Evolutionary conservation across 2,888 invertebrate genomes (phyloP).

Genomic region (Eilema griseolum): DNA sequence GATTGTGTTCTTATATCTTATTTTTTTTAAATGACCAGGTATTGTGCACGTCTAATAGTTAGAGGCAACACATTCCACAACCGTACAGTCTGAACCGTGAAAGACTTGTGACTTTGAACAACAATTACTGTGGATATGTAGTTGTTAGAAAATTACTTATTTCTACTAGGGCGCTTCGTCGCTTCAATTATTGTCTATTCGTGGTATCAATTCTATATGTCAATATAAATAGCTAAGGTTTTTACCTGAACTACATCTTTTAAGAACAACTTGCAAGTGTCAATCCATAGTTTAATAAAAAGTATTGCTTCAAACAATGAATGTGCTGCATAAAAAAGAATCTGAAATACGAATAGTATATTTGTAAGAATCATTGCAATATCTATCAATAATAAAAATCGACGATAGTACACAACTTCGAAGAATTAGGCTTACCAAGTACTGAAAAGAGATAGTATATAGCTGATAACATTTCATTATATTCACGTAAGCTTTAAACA

Average conservation of each 20-base stretch:
- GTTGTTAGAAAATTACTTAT: no score
- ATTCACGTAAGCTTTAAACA: background rate
- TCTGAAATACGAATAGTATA: background rate
- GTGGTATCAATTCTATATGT: no score
- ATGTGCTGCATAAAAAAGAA: background rate
- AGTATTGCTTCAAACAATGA: background rate
- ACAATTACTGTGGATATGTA: no score
- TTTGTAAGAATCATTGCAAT: background rate
- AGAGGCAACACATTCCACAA: no score
- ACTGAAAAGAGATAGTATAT: background rate
- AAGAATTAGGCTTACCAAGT: conserved; percentile 17
- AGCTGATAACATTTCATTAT: conserved; percentile 6
- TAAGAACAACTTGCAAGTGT: background rate
- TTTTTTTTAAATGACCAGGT: no score
- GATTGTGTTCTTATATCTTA: no score
- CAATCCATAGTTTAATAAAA: background rate
- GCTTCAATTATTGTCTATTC: no score
- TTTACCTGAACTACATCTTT: background rate
- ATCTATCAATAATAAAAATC: no score
- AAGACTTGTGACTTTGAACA: no score
- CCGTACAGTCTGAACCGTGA: no score
- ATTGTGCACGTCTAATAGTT: no score
- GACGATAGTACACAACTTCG: background rate
- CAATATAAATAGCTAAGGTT: background rate
- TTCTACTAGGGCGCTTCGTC: no score